Base-by-base conservation (phyloP, 2,113 vertebrate genomes). In the Aepyceros melampus region DNA sequence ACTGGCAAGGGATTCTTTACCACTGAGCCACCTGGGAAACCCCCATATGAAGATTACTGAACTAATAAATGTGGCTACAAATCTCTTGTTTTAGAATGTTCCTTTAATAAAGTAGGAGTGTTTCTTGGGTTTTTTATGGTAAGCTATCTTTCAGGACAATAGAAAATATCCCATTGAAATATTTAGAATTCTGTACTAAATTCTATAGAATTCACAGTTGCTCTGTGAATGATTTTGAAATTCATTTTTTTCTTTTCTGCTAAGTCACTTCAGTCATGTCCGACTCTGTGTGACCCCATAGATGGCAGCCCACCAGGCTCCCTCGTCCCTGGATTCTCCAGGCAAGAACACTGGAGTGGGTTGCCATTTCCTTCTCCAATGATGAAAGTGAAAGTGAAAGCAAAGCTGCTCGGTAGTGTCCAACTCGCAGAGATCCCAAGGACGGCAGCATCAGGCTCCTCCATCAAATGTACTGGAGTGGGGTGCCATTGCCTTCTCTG, bases 161-260 rank as follows among this genome's bases (percentile, higher is more conserved):
- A 51, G 7, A 91, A 86, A 71, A 55, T 6, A 7, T 11, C 6
- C 17, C 36, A 36, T 36, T 85, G 51, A 74, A 60, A 88, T 60
- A 58, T 47, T 94, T 71, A 71, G 21, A 15, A 58, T 88, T 85
- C 60, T 71, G 9, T 33, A 53, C 64, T 36, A 67, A 36, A 21
- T 67, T 36, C 64, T 36, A 33, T 67, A 67, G 33, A 67, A n/a
- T 10, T 36, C 33, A 67, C 64, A 36, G 64, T 36, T 21, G 64
- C 15, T 36, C 31, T 29, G 14, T 51, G n/a, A 17, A 25, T 40
- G 11, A 81, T 49, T 84, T 95, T 84, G 91, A 64, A 51, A 82
- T 87, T 94, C 85, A 90, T 6, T 81, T 97, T 67, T 96, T 67
- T 88, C 53, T 93, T 27, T 94, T 55, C 76, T 64, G 23, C 56